Evolutionary conservation across 2,888 invertebrate genomes (phyloP).

Genomic region (Gortyna flavago): DNA sequence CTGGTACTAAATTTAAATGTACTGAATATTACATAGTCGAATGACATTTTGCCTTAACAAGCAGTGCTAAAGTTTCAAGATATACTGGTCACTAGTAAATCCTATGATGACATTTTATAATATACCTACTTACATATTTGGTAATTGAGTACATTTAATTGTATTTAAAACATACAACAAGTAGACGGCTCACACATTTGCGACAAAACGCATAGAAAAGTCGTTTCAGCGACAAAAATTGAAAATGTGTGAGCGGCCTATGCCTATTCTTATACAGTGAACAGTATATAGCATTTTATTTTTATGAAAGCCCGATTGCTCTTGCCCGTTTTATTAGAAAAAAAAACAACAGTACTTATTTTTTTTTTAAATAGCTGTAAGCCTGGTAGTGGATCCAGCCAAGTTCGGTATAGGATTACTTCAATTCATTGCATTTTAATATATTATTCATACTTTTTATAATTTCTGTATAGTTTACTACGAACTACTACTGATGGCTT

Average conservation of each 20-base stretch:
- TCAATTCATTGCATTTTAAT: background rate
- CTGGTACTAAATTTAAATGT: conserved; percentile 4
- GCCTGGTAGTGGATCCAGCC: conserved; percentile 19
- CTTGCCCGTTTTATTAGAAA: conserved; percentile 38
- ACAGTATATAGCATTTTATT: conserved; percentile 54
- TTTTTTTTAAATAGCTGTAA: background rate
- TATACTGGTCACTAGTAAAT: conserved; percentile 15
- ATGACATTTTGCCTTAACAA: background rate
- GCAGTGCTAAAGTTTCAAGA: background rate
- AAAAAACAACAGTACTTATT: too few relatives aligned
- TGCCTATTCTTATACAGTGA: conserved; percentile 55
- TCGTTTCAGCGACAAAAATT: conserved; percentile 23
- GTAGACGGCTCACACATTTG: conserved; percentile 43
- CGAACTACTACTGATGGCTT: background rate
- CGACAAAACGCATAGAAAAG: conserved; percentile 26
- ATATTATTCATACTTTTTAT: background rate
- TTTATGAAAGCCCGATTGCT: conserved; percentile 42
- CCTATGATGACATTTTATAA: conserved; percentile 15
- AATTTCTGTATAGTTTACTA: background rate
- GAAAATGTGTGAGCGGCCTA: conserved; percentile 52
- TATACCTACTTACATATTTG: conserved; percentile 55
- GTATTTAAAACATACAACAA: conserved; percentile 57
- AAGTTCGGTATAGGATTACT: conserved; percentile 13
- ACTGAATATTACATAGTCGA: background rate
- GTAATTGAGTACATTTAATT: conserved; percentile 64